phyloP scores from a whole-genome alignment of 2,888 invertebrate species.

The Acleris sparsana region DNA sequence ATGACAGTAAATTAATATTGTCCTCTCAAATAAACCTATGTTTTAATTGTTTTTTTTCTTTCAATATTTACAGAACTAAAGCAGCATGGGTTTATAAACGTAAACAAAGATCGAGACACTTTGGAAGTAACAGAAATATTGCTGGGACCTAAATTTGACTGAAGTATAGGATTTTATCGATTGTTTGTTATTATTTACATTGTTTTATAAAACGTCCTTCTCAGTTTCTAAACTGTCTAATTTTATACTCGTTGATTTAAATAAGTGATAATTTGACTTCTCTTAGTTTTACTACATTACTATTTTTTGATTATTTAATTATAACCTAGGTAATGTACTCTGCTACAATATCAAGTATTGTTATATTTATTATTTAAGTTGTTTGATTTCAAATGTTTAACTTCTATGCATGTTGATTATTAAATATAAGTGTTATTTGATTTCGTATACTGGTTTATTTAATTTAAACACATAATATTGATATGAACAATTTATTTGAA shows the following conservation, averaged over 20 bases:
- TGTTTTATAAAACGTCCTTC: not conserved
- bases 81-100: conserved; percentile 61
- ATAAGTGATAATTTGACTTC: too few species aligned
- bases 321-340: too few species aligned
- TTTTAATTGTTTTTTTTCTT: too few species aligned
- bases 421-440: conserved; percentile 16
- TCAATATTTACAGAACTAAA: conserved; percentile 58
- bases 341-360: not conserved
- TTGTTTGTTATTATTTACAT: conserved; percentile 28
- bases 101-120: conserved; percentile 57
- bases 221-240: not conserved
- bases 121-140: conserved; percentile 59
- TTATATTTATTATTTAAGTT: conserved; percentile 21
- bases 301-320: too few species aligned
- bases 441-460: conserved; percentile 25
- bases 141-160: conserved; percentile 55
- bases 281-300: too few species aligned
- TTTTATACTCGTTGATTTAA: not conserved
- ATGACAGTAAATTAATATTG: too few species aligned
- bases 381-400: conserved; percentile 29
- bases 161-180: conserved; percentile 5
- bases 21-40: too few species aligned
- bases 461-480: conserved; percentile 56
- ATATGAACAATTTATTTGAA: conserved; percentile 83
- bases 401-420: conserved; percentile 8